phyloP scores from a whole-genome alignment of 2,888 invertebrate genomes.

The Orthosia gothica region DNA sequence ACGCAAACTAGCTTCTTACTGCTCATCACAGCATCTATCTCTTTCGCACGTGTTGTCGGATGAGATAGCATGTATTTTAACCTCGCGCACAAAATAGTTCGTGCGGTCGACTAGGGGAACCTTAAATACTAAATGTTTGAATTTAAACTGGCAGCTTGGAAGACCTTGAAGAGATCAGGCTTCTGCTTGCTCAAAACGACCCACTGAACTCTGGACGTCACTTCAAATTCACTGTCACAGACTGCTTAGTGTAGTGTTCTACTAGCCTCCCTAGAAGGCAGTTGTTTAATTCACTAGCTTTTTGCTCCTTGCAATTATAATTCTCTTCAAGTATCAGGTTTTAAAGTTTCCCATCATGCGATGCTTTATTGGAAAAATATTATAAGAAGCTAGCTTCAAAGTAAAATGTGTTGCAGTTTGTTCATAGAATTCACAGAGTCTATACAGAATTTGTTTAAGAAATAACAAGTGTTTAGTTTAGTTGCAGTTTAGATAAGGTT shows the following conservation, averaged over 20 bases:
- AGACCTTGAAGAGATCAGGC: not conserved
- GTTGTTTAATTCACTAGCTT: slow-evolving; percentile 29
- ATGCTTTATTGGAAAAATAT: slow-evolving; percentile 20
- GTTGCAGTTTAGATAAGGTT: slow-evolving; percentile 84
- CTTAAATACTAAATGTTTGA: slow-evolving; percentile 20
- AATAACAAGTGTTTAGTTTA: slow-evolving; percentile 46
- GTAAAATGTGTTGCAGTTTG: slow-evolving; percentile 31
- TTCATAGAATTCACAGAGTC: slow-evolving; percentile 20
- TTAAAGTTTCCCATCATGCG: slow-evolving; percentile 17
- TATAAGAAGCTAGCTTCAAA: slow-evolving; percentile 16
- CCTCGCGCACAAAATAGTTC: too few species aligned
- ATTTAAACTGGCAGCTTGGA: slow-evolving; percentile 7
- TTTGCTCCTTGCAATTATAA: slow-evolving; percentile 13
- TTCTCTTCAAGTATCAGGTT: slow-evolving; percentile 2
- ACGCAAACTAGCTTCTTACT: too few species aligned
- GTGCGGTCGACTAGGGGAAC: too few species aligned
- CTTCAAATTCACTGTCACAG: slow-evolving; percentile 16
- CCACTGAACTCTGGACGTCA: slow-evolving; percentile 19
- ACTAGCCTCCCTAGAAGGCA: slow-evolving; percentile 36
- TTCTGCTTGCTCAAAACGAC: not conserved
- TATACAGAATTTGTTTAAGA: slow-evolving; percentile 37
- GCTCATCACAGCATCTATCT: too few species aligned
- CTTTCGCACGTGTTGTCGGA: too few species aligned
- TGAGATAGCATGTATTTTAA: too few species aligned
- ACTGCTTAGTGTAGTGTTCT: slow-evolving; percentile 22